Conservation (phyloP, 92 coral and sea anemone species). For the Phymanthus crucifer region DNA sequence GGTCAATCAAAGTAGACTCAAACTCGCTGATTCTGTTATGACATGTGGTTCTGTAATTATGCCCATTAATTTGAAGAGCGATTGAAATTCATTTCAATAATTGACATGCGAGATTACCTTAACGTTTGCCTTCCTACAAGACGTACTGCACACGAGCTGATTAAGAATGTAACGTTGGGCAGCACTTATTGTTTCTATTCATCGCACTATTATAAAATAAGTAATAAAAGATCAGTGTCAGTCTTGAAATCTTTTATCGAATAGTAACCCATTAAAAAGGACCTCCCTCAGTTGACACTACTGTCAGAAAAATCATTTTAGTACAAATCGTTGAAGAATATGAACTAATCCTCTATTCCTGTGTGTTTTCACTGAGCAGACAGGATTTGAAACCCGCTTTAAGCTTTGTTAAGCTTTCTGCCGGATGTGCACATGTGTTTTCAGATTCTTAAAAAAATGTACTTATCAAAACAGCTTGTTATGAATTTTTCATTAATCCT, state of each 20-base stretch:
- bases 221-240: not conserved
- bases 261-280: not conserved
- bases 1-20: not conserved
- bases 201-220: not conserved
- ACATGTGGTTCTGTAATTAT: not conserved
- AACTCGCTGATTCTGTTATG: not conserved
- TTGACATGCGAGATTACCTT: not conserved
- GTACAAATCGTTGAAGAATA: not conserved
- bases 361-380: not conserved
- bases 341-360: not conserved
- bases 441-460: too few relatives aligned
- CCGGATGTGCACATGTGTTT: too few relatives aligned
- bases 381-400: not conserved
- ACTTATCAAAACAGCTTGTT: too few relatives aligned
- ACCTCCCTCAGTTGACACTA: not conserved
- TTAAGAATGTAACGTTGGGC: not conserved
- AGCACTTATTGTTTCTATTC: not conserved
- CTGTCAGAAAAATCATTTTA: not conserved
- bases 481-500: too few relatives aligned
- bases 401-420: constrained; percentile 3
- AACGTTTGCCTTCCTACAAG: not conserved
- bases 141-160: not conserved
- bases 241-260: not conserved
- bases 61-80: not conserved
- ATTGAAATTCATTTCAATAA: not conserved